Evolutionary conservation across 2,888 invertebrate species (phyloP), one percentile per base, ranked within the genome.

Genomic region (Cephus nigrinus): DNA sequence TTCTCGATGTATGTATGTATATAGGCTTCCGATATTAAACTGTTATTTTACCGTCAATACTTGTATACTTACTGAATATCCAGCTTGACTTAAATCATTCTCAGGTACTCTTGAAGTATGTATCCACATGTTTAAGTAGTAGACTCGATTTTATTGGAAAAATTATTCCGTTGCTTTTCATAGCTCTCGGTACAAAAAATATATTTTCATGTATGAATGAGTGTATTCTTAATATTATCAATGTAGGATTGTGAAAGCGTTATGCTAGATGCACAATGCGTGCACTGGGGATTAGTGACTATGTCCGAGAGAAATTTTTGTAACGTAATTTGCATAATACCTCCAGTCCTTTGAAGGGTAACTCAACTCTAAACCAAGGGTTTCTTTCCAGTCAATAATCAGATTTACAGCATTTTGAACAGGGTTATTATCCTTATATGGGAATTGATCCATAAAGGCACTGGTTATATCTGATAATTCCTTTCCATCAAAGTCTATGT

Each of bases 131-230:
- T 55, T 55, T 55, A 55, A 55, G 55, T 55, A 55, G 2, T 55
- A 55, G 9, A 15, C 9, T 55, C 23, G 2, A 2, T 55, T 74
- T 74, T 74, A 74, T 35, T 74, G 74, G 23, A 74, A 74, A 74
- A 74, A 33, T 33, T 74, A 74, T 30, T 35, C 30, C 35, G 33
- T 34, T 5, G 15, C 55, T 55, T 55, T 55, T 55, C 23, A 55
- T 15, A 23, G 82, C 86, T 84, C 84, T 88, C 86, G 87, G 89
- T 90, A 90, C 85, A 90, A 90, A 90, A 90, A 89, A 90, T 90
- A 90, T 90, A 89, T 86, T 73, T 84, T 81, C 84, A 23, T 23
- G 9, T 55, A 55, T 23, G 55, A 55, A 23, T 55, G 23, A 23
- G 23, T 23, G 55, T 55, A 55, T 23, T 55, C 55, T 55, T 55